Evolutionary conservation across 2,113 vertebrate genomes (phyloP), one percentile per base, ranked within the genome.

Genomic region (Rissa tridactyla): DNA sequence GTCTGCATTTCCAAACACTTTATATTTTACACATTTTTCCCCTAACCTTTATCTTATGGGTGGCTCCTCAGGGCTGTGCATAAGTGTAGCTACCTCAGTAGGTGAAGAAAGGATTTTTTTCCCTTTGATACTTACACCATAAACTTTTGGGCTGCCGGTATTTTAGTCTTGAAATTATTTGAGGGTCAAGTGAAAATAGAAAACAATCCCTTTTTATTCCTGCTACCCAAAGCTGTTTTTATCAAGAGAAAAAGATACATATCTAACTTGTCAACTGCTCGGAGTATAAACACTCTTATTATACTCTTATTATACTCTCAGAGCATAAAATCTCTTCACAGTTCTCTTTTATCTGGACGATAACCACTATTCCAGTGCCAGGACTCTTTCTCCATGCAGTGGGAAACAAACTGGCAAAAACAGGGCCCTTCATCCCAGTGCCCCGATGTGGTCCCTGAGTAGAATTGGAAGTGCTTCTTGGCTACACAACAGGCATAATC

Each of bases 391-490:
- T 51, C 25, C 54, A 86, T 1, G 1, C 61, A 66, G 27, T 47
- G 29, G 22, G 86, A 94, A 60, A 98, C 89, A 21, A 97, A 97
- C 82, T 97, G 97, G 83, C 97, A 98, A 84, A 98, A 98, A 51
- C 97, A 98, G 40, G 97, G 54, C 4, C 94, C 96, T n/a, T 86
- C 60, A n/a, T 83, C 52, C 69, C 88, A 40, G 90, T 87, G 92
- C 42, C 96, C 93, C 57, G 62, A 52, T 42, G 88, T 51, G 3
- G 26, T 55, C 18, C 51, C 87, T 13, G 26, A 58, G 6, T 6
- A n/a, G 58, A 97, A 86, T 42, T 69, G 94, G 64, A 97, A 97
- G 69, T 97, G 66, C 17, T 40, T 95, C 54, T 97, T 96, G n/a
- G 88, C 95, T 13, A 98, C 91, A 68, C 97, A 96, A 80, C 95